phyloP scores from a whole-genome alignment of 2,797 vertebrate genomes.

The Vipera ursinii region DNA sequence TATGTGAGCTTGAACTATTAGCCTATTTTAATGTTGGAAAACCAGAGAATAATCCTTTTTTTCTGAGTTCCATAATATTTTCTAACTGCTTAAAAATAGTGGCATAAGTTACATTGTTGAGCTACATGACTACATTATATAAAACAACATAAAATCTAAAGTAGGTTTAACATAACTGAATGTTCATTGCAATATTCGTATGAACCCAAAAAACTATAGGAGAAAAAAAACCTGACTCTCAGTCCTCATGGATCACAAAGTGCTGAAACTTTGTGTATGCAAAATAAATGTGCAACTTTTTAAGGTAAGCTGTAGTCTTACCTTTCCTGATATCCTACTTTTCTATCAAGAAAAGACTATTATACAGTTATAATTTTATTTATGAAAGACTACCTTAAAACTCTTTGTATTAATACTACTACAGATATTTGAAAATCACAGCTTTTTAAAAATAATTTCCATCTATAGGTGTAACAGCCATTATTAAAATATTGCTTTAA shows the following conservation, averaged over 20 bases:
- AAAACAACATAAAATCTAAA: neutral
- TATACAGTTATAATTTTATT: neutral
- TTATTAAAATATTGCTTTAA: conserved; percentile 28
- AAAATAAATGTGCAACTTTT: neutral
- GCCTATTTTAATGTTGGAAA: neutral
- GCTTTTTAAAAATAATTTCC: neutral
- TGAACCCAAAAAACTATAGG: neutral
- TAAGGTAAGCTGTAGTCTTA: neutral
- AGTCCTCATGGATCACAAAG: neutral
- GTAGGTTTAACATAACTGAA: neutral
- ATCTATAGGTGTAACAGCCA: conserved; percentile 23
- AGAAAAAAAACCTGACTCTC: neutral
- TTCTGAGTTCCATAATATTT: neutral
- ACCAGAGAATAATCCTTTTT: neutral
- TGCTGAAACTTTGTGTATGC: neutral
- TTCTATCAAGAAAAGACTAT: neutral
- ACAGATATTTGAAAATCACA: neutral
- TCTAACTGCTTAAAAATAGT: neutral
- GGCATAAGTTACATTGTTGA: neutral
- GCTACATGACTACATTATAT: neutral
- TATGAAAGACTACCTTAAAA: neutral
- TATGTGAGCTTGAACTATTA: neutral
- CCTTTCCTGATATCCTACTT: neutral
- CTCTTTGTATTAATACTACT: neutral
- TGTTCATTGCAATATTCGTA: neutral